These are phyloP conservation scores for Scytalopus superciliaris DNA, from an alignment of 2,113 vertebrate genomes.

Conservation along the genomic window DNA sequence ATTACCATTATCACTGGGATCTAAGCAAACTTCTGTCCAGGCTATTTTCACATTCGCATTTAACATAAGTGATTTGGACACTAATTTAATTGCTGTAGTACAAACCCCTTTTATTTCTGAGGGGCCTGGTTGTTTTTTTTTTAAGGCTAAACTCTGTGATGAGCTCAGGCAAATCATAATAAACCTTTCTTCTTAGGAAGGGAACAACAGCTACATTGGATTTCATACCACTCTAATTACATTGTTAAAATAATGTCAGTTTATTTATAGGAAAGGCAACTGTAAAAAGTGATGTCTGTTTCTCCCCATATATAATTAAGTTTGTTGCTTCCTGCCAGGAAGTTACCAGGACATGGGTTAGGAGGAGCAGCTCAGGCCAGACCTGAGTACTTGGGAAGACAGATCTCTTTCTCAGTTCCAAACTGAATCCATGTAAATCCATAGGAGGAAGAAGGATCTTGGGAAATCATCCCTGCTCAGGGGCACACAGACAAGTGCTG, in stretches of 20 bases:
- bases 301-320: neutral
- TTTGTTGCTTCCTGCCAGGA: neutral
- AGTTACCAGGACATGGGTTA: neutral
- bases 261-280: neutral
- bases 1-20: neutral
- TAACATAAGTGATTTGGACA: neutral
- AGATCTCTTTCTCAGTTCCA: neutral
- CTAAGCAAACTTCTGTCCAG: neutral
- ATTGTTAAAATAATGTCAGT: neutral
- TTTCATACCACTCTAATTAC: neutral
- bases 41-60: neutral
- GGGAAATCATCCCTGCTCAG: neutral
- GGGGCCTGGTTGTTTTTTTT: neutral
- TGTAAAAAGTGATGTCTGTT: neutral
- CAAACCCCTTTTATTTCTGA: neutral
- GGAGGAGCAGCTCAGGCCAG: neutral
- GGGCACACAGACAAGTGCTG: neutral
- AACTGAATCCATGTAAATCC: neutral
- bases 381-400: neutral
- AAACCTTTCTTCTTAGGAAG: neutral
- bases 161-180: neutral
- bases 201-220: neutral
- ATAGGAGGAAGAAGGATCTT: neutral
- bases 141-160: neutral
- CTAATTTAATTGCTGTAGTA: neutral